These are phyloP conservation scores for Neodiprion pinetum DNA, from an alignment of 1,140 invertebrate species.

Conservation along the genomic window DNA sequence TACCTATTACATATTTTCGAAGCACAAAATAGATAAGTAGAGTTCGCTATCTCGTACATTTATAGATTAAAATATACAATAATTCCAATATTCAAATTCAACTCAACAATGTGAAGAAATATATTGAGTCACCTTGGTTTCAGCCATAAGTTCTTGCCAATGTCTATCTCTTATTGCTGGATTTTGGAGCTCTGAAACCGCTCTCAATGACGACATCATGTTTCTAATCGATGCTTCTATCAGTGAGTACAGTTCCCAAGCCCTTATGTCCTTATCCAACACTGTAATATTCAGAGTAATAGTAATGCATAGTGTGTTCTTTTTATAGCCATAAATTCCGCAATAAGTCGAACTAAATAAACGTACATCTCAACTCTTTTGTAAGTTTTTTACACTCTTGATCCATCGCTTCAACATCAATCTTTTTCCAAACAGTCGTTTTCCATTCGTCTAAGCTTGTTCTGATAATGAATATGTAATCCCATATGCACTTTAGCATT, in stretches of 20 bases:
- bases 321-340: slow-evolving; percentile 9
- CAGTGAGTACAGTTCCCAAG: slow-evolving; percentile 78
- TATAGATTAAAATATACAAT: slow-evolving; percentile 12
- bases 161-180: slow-evolving; percentile 91
- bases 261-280: slow-evolving; percentile 87
- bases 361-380: slow-evolving; percentile 76
- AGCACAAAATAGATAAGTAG: slow-evolving; percentile 16
- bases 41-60: slow-evolving; percentile 15
- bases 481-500: slow-evolving; percentile 85
- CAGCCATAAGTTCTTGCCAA: slow-evolving; percentile 92
- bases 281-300: slow-evolving; percentile 46
- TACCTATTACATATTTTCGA: slow-evolving; percentile 60
- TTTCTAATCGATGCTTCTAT: slow-evolving; percentile 83
- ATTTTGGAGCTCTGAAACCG: slow-evolving; percentile 93
- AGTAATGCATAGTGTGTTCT: neutral
- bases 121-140: slow-evolving; percentile 74
- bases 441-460: slow-evolving; percentile 91
- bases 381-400: slow-evolving; percentile 92
- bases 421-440: slow-evolving; percentile 89
- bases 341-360: slow-evolving; percentile 15
- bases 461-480: slow-evolving; percentile 83
- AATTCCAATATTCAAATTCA: slow-evolving; percentile 6
- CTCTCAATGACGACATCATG: slow-evolving; percentile 84
- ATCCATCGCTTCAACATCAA: slow-evolving; percentile 94
- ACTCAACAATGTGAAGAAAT: neutral